phyloP scores from a whole-genome alignment of 2,888 invertebrate genomes.

The Brachyptera risi region DNA sequence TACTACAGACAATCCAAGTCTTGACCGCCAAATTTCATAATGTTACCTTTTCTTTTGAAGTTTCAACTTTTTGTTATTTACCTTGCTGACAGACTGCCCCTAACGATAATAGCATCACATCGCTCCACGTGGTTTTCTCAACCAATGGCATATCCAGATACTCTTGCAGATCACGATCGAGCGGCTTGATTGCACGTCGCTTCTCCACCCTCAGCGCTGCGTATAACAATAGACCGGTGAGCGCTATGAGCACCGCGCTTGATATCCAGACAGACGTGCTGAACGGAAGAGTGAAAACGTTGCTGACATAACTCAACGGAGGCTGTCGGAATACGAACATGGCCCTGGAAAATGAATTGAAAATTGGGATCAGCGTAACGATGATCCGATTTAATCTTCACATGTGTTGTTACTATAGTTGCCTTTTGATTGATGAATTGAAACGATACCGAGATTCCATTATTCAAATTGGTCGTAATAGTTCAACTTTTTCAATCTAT shows the following conservation, averaged over 20 bases:
- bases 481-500: no score
- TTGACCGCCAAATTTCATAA: no score
- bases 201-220: slow-evolving; percentile 19
- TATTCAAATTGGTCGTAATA: no score
- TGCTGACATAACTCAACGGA: slow-evolving; percentile 65
- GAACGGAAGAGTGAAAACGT: slow-evolving; percentile 67
- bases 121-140: slow-evolving; percentile 35
- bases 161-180: neutral
- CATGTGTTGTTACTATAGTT: no score
- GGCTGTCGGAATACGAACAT: slow-evolving; percentile 70
- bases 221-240: slow-evolving; percentile 9
- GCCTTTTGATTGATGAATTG: no score
- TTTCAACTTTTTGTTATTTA: neutral
- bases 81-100: slow-evolving; percentile 57
- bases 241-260: slow-evolving; percentile 39
- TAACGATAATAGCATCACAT: slow-evolving; percentile 52
- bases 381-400: no score
- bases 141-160: neutral
- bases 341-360: slow-evolving; percentile 43
- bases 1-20: no score
- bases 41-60: no score
- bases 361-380: no score
- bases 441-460: no score
- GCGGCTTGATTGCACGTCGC: no score
- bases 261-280: slow-evolving; percentile 61